These are phyloP conservation scores for Zhuqinia jingwanae DNA, from an alignment of 2,888 invertebrate species.

Conservation along the genomic window DNA sequence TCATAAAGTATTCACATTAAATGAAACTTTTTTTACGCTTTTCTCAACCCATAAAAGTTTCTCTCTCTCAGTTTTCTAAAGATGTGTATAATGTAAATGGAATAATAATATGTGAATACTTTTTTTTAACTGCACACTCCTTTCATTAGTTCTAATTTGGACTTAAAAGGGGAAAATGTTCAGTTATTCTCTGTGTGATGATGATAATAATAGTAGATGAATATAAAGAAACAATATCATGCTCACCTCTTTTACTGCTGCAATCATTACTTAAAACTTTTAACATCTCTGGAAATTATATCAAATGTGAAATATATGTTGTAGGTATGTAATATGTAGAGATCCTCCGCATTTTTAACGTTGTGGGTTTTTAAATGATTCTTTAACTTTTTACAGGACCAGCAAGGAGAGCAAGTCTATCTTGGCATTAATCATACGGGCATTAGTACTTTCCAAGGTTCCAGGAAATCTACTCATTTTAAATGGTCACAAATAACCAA, in stretches of 20 bases:
- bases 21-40: conserved; percentile 44
- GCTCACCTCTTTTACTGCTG: no score
- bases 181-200: conserved; percentile 26
- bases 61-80: neutral
- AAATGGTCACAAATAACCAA: conserved; percentile 98
- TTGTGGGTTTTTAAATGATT: neutral
- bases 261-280: no score
- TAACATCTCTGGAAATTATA: no score
- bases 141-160: conserved; percentile 32
- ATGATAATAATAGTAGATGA: neutral
- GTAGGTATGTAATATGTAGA: no score
- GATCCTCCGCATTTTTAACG: no score
- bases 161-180: conserved; percentile 34
- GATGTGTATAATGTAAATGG: conserved; percentile 14
- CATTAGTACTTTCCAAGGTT: conserved; percentile 96
- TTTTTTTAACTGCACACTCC: neutral
- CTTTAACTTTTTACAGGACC: conserved; percentile 86
- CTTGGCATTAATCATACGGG: conserved; percentile 97
- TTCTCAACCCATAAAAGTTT: neutral
- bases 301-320: no score
- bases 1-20: conserved; percentile 58
- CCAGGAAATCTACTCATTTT: conserved; percentile 95
- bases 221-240: no score
- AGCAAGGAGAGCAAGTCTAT: conserved; percentile 94
- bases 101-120: no score